Conservation (phyloP, 1,140 invertebrate genomes). For the Monochamus saltuarius region DNA sequence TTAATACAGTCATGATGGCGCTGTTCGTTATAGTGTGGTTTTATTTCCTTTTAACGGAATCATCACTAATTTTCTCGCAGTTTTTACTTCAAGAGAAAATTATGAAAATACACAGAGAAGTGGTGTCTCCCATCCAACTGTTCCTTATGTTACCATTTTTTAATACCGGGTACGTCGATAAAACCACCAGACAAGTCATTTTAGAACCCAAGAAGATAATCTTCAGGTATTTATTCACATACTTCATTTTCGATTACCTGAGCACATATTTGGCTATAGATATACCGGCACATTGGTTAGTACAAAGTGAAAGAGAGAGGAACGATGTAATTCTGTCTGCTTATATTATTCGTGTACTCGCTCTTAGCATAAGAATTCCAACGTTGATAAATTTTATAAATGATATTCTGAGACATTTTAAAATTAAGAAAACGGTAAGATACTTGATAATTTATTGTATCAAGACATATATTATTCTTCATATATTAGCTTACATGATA, state of each 20-base stretch:
- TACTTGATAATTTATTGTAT: conserved; percentile 22
- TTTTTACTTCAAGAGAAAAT: not conserved
- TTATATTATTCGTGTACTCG: no score
- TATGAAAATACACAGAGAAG: not conserved
- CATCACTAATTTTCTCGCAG: not conserved
- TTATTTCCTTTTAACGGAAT: no score
- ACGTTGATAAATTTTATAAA: no score
- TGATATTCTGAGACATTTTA: not conserved
- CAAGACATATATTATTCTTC: not conserved
- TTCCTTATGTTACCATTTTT: conserved; percentile 10
- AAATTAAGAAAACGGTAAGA: conserved; percentile 17
- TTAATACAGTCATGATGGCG: conserved; percentile 13
- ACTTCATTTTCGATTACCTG: no score
- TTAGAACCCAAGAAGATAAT: conserved; percentile 20
- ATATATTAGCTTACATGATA: no score
- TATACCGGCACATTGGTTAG: not conserved
- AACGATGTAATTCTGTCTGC: no score
- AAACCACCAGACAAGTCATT: conserved; percentile 22
- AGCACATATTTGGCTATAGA: not conserved
- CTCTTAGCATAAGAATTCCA: no score
- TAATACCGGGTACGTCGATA: conserved; percentile 21
- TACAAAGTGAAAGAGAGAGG: no score
- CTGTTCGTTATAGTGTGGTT: conserved; percentile 16
- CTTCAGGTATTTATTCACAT: no score
- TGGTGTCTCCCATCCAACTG: not conserved